These are phyloP conservation scores for Polyodon spathula DNA, from an alignment of 2,113 vertebrate species.

Conservation along the genomic window DNA sequence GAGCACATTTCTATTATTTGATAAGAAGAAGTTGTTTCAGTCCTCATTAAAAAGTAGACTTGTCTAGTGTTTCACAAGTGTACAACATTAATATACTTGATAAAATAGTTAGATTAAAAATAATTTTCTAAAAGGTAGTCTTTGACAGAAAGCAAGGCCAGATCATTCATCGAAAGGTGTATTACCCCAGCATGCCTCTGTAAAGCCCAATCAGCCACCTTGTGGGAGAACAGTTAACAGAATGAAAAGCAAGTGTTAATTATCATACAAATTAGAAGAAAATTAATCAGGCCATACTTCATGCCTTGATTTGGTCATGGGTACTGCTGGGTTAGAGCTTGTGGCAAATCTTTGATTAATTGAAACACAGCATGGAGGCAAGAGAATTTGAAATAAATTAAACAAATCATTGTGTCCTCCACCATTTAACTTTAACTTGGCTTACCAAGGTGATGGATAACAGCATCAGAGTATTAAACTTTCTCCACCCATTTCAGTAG, in stretches of 20 bases:
- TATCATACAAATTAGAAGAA: constrained; percentile 63
- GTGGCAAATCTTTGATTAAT: constrained; percentile 55
- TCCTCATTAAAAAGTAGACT: too few relatives aligned
- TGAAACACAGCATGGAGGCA: constrained; percentile 44
- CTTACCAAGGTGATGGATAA: neutral
- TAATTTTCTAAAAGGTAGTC: too few relatives aligned
- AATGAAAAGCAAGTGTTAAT: constrained; percentile 68
- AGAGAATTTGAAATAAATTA: constrained; percentile 26
- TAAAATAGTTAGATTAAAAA: too few relatives aligned
- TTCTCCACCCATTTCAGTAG: neutral
- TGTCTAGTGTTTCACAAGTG: too few relatives aligned
- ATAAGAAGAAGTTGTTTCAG: too few relatives aligned
- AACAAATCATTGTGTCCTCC: constrained; percentile 14
- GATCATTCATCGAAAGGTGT: neutral
- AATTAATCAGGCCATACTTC: constrained; percentile 61
- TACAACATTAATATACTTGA: too few relatives aligned
- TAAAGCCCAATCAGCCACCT: constrained; percentile 55
- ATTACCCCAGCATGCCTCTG: constrained; percentile 33
- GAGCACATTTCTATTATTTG: too few relatives aligned
- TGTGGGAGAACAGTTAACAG: constrained; percentile 55
- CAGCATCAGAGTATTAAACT: neutral
- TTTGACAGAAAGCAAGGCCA: too few relatives aligned
- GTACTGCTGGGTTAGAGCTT: constrained; percentile 34
- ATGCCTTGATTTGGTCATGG: constrained; percentile 38
- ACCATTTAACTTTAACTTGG: constrained; percentile 15